Evolutionary conservation across 2,113 vertebrate genomes (phyloP), one percentile per base, ranked within the genome.

Genomic region (Saguinus imperator): DNA sequence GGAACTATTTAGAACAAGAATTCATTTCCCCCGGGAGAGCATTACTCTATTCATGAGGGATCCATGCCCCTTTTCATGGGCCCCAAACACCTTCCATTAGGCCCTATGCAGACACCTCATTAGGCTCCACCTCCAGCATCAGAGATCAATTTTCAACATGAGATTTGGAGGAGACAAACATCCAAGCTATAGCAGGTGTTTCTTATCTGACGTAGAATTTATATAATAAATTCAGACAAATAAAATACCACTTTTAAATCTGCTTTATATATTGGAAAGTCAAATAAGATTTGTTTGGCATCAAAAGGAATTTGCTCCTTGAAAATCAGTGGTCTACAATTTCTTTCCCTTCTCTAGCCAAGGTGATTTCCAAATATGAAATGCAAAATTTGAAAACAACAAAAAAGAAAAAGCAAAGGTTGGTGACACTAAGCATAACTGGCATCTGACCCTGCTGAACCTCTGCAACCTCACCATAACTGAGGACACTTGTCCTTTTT

Each of bases 211-310:
- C 45, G 72, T 96, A 93, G 52, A 95, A 84, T 16, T 80, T 82
- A 72, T 7, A 64, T 89, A 86, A 89, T 80, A 95, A 48, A 82
- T 92, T 86, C 89, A 89, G 21, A 76, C 45, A 87, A 95, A 61
- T 58, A 66, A 86, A 76, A 80, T 57, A 72, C 9, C 48, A 80
- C 45, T 93, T 87, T 48, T 61, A 93, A 90, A 68, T 73, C 55
- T 83, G 37, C 35, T 76, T 95, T 92, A 48, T 45, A 81, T 84
- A 82, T 58, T 61, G 73, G 90, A 90, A 84, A 81, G 84, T 87
- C 77, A 91, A 35, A 55, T 58, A 77, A 29, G 37, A 73, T 68
- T 83, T 81, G 75, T 94, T 95, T 95, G 88, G 57, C 72, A 52
- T 88, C 25, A 81, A 80, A 94, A 94, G 61, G 23, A 73, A 70